phyloP scores from a whole-genome alignment of 2,113 vertebrate genomes.

The Xenus cinereus region DNA sequence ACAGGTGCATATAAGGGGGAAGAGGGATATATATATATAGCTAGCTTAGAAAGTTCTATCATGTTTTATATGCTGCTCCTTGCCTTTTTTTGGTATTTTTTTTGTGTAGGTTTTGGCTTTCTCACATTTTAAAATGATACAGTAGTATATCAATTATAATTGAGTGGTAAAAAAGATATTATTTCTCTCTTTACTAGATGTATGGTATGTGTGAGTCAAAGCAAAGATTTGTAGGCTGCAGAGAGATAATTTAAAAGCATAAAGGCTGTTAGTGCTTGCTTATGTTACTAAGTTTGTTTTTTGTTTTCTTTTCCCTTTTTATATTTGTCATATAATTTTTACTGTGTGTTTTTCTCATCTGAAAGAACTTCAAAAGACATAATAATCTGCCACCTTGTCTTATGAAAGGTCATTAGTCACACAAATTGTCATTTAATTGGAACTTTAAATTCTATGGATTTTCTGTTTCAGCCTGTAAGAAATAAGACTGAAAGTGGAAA shows the following conservation, averaged over 20 bases:
- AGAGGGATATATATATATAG: neutral
- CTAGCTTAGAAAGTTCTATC: neutral
- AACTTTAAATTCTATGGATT: slow-evolving; percentile 15
- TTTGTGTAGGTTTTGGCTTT: neutral
- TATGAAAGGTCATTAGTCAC: slow-evolving; percentile 12
- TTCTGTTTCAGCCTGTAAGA: neutral
- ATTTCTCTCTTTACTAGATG: slow-evolving; percentile 4
- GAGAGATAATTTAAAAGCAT: slow-evolving; percentile 34
- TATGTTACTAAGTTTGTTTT: slow-evolving; percentile 24
- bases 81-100: neutral
- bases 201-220: neutral
- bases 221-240: slow-evolving; percentile 32
- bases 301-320: slow-evolving; percentile 18
- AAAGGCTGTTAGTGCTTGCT: neutral
- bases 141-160: slow-evolving; percentile 46
- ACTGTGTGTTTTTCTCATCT: neutral
- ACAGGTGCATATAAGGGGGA: neutral
- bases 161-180: slow-evolving; percentile 27
- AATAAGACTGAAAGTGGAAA: neutral
- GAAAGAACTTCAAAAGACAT: slow-evolving; percentile 25
- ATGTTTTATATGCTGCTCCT: neutral
- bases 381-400: neutral
- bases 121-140: neutral
- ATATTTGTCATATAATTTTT: slow-evolving; percentile 8
- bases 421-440: slow-evolving; percentile 16